These are phyloP conservation scores for Latrodectus hesperus DNA, from an alignment of 2,888 invertebrate genomes.

Conservation along the genomic window DNA sequence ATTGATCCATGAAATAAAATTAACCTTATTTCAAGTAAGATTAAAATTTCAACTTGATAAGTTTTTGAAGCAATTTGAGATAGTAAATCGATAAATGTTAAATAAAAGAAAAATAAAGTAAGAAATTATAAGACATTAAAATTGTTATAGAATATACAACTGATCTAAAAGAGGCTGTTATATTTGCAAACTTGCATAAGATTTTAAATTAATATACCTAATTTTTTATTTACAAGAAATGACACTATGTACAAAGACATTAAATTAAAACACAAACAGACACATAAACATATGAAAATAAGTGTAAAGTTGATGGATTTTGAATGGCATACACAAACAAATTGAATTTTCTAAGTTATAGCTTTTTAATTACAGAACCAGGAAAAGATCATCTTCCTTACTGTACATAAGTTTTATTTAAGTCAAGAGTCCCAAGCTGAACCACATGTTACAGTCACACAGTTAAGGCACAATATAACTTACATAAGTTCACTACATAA, in stretches of 20 bases:
- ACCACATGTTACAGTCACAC: conserved; percentile 69
- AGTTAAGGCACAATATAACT: conserved; percentile 68
- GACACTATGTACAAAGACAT: conserved; percentile 59
- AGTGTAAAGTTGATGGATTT: conserved; percentile 15
- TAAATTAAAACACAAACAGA: conserved; percentile 41
- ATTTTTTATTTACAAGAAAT: conserved; percentile 22
- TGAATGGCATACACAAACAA: conserved; percentile 17
- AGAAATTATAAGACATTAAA: too few species aligned
- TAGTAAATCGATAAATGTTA: too few species aligned
- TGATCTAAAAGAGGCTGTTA: too few species aligned
- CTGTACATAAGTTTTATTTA: conserved; percentile 43
- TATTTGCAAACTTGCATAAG: not conserved
- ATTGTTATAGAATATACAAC: too few species aligned
- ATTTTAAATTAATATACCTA: not conserved
- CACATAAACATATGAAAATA: conserved; percentile 23
- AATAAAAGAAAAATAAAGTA: too few species aligned
- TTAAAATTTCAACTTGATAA: too few species aligned
- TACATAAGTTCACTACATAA: conserved; percentile 51
- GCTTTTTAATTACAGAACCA: conserved; percentile 32
- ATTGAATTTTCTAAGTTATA: conserved; percentile 21
- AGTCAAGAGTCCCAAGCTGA: conserved; percentile 50
- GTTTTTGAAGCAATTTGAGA: too few species aligned
- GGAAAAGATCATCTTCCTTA: conserved; percentile 16
- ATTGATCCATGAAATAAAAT: too few species aligned
- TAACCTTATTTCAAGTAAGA: too few species aligned